phyloP scores from a whole-genome alignment of 2,888 invertebrate genomes.

The Ecliptopera silaceata region DNA sequence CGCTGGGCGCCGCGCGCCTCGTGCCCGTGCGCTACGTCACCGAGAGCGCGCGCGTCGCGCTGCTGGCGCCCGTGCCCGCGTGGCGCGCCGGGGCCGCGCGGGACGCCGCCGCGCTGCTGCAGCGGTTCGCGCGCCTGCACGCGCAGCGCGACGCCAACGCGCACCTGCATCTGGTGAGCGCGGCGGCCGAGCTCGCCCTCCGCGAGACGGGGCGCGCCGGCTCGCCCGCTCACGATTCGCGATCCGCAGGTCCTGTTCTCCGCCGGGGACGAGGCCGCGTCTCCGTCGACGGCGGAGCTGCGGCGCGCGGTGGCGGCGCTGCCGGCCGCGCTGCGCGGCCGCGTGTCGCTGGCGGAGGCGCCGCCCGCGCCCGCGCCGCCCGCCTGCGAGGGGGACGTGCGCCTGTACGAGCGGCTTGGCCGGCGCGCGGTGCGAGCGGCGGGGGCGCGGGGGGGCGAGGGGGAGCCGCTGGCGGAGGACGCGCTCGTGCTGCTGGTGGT shows the following conservation, averaged over 20 bases:
- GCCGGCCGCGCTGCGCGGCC: conserved; percentile 5
- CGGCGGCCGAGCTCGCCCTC: not conserved
- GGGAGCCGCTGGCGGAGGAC: conserved; percentile 83
- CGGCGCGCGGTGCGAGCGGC: conserved; percentile 78
- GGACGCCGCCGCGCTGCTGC: conserved; percentile 84
- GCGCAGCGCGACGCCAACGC: conserved; percentile 85
- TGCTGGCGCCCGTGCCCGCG: conserved; percentile 85
- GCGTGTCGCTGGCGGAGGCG: conserved; percentile 10
- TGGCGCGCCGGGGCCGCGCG: conserved; percentile 57
- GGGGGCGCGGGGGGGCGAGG: conserved; percentile 18
- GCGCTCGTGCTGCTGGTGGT: conserved; percentile 87
- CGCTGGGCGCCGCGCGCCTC: conserved; percentile 93
- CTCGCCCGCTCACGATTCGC: not conserved
- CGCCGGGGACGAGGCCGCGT: not conserved
- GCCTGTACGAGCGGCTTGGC: conserved; percentile 8
- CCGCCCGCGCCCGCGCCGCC: conserved; percentile 20
- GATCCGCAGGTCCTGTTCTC: conserved; percentile 1
- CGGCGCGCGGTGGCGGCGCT: conserved; percentile 12
- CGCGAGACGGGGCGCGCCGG: not conserved
- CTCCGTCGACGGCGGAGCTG: not conserved
- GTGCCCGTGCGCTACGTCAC: conserved; percentile 97
- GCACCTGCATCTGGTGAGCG: conserved; percentile 86
- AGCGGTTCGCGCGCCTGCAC: conserved; percentile 86
- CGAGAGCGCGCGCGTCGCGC: conserved; percentile 93
- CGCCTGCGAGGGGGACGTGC: conserved; percentile 18